Conservation (phyloP, 2,888 invertebrate species). For the Pseudolycoriella hygida region DNA sequence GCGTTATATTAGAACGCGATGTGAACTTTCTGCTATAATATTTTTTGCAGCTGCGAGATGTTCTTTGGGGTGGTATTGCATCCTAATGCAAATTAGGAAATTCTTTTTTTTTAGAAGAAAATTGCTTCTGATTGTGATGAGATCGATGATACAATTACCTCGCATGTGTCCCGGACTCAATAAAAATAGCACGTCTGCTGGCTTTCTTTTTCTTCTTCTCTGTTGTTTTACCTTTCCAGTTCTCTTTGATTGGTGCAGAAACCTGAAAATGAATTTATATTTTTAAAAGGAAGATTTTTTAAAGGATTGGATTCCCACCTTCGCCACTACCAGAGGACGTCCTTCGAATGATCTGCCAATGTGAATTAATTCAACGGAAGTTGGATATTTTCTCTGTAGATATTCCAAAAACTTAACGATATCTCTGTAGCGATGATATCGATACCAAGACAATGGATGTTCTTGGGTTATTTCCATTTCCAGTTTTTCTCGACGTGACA, state of each 20-base stretch:
- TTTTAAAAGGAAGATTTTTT: no score
- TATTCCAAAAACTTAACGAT: slow-evolving; percentile 51
- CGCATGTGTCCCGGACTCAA: slow-evolving; percentile 62
- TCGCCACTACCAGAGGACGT: slow-evolving; percentile 48
- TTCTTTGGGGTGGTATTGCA: no score
- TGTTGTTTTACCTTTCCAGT: neutral
- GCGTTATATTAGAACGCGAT: no score
- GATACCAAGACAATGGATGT: slow-evolving; percentile 51
- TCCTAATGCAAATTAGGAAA: no score
- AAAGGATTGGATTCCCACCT: slow-evolving; percentile 36
- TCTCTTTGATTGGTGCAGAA: neutral
- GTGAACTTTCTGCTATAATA: no score
- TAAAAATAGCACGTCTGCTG: slow-evolving; percentile 56
- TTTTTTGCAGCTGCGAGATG: no score
- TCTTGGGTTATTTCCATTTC: slow-evolving; percentile 38
- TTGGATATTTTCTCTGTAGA: slow-evolving; percentile 43
- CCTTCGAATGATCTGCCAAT: slow-evolving; percentile 59
- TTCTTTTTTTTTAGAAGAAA: no score
- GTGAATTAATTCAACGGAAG: slow-evolving; percentile 45
- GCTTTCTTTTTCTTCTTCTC: slow-evolving; percentile 25
- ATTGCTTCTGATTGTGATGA: no score
- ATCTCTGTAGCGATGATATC: slow-evolving; percentile 53
- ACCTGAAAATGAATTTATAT: no score
- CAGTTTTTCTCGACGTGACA: slow-evolving; percentile 40
- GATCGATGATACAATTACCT: slow-evolving; percentile 16